Percentiles rank a stretch among this genome's conserved stretches.
phyloP scores from a whole-genome alignment of 2,797 vertebrate genomes.

The Siniperca obscura region DNA sequence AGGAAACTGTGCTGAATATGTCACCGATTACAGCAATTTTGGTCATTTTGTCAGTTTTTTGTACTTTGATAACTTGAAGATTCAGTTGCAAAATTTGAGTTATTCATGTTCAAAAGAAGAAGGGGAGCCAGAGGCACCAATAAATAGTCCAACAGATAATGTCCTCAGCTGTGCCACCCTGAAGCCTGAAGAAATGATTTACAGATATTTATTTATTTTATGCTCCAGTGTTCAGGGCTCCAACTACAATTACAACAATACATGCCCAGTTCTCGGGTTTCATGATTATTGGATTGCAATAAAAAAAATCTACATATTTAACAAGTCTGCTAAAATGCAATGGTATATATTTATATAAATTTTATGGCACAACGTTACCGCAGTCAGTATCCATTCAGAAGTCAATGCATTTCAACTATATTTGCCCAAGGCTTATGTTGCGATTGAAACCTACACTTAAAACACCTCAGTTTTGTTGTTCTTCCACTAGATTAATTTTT shows the following conservation, averaged over 20 bases:
- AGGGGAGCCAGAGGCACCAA: constrained; percentile 68
- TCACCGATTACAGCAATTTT: constrained; percentile 55
- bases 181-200: constrained; percentile 75
- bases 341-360: constrained; percentile 70
- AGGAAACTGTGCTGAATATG: constrained; percentile 53
- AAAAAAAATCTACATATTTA: constrained; percentile 57
- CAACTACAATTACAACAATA: constrained; percentile 46
- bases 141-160: constrained; percentile 78
- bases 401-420: constrained; percentile 50
- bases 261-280: constrained; percentile 54
- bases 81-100: constrained; percentile 69
- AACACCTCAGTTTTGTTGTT: constrained; percentile 32
- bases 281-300: constrained; percentile 59
- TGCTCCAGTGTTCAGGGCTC: constrained; percentile 51
- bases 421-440: constrained; percentile 40
- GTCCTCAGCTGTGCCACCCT: constrained; percentile 76
- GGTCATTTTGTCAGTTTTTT: constrained; percentile 46
- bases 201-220: constrained; percentile 76
- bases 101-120: constrained; percentile 76
- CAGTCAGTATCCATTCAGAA: constrained; percentile 39
- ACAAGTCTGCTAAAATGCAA: constrained; percentile 59
- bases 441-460: constrained; percentile 46
- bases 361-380: constrained; percentile 22
- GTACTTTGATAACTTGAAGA: constrained; percentile 68
- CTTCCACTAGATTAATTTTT: constrained; percentile 17